Percentiles rank a stretch among this genome's conserved stretches.
Conservation (phyloP, 2,888 invertebrate species). For the Ametastegia equiseti region DNA sequence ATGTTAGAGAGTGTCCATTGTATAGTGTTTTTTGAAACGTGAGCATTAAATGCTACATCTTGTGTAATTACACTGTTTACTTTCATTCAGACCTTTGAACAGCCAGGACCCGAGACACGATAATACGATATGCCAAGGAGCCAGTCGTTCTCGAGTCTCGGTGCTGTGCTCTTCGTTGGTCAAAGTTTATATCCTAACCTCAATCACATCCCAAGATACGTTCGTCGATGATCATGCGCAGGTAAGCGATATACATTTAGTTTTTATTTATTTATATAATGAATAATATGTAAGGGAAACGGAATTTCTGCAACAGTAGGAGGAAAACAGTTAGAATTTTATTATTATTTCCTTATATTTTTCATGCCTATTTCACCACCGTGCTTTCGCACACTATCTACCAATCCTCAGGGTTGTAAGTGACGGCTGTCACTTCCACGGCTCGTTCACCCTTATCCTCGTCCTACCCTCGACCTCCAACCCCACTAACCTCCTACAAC, state of each 20-base stretch:
- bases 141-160: not conserved
- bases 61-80: constrained; percentile 70
- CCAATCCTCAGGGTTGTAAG: constrained; percentile 19
- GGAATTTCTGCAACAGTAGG: no score
- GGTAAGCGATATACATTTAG: no score
- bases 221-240: no score
- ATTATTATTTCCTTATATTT: constrained; percentile 1
- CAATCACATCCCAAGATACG: no score
- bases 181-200: no score
- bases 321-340: not conserved
- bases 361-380: not conserved
- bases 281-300: no score
- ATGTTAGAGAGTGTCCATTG: constrained; percentile 76
- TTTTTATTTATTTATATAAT: no score
- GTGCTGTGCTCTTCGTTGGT: no score
- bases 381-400: not conserved
- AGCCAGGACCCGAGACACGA: not conserved
- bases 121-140: not conserved
- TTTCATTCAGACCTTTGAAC: constrained; percentile 52
- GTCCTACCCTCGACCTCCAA: constrained; percentile 12
- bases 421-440: constrained; percentile 45
- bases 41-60: constrained; percentile 76
- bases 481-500: not conserved
- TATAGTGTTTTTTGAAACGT: constrained; percentile 76
- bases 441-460: not conserved